A percentile compares a stretch with the other conserved stretches of the same genome.
These are phyloP conservation scores for Percopsis omiscomaycus DNA, from an alignment of 2,797 vertebrate species.

Conservation along the genomic window DNA sequence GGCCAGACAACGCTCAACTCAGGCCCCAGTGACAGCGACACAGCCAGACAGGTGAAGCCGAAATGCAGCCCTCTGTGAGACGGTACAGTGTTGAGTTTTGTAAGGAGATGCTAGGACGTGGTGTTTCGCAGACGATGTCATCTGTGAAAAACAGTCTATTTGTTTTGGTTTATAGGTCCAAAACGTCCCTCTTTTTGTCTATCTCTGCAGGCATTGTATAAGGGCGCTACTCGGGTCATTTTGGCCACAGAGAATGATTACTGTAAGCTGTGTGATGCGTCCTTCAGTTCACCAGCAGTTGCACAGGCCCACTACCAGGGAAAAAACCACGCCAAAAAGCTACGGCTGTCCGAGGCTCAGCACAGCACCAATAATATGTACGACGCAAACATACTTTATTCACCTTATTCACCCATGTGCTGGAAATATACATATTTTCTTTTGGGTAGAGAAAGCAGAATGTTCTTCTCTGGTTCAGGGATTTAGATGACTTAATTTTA, in stretches of 20 bases:
- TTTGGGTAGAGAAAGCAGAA: neutral
- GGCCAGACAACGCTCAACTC: slow-evolving; percentile 76
- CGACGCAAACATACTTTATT: slow-evolving; percentile 61
- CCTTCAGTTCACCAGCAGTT: slow-evolving; percentile 94
- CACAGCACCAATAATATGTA: slow-evolving; percentile 84
- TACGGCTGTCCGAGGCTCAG: slow-evolving; percentile 91
- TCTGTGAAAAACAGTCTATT: neutral
- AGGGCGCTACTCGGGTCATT: slow-evolving; percentile 90
- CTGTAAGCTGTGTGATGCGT: slow-evolving; percentile 97
- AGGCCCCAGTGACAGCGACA: slow-evolving; percentile 75
- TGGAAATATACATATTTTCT: neutral
- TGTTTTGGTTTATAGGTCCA: neutral
- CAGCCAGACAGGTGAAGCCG: slow-evolving; percentile 70
- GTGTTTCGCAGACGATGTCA: too few relatives aligned
- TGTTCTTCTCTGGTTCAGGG: too few relatives aligned
- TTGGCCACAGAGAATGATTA: slow-evolving; percentile 98
- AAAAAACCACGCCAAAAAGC: slow-evolving; percentile 95
- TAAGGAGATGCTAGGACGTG: too few relatives aligned
- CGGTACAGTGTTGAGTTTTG: too few relatives aligned
- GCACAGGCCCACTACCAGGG: slow-evolving; percentile 98
- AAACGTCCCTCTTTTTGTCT: slow-evolving; percentile 12
- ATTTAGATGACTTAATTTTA: too few relatives aligned
- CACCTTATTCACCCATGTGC: neutral
- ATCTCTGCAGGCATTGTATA: slow-evolving; percentile 78
- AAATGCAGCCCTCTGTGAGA: neutral